Evolutionary conservation across 2,797 vertebrate species (phyloP).

Genomic region (Harpagifer antarcticus): DNA sequence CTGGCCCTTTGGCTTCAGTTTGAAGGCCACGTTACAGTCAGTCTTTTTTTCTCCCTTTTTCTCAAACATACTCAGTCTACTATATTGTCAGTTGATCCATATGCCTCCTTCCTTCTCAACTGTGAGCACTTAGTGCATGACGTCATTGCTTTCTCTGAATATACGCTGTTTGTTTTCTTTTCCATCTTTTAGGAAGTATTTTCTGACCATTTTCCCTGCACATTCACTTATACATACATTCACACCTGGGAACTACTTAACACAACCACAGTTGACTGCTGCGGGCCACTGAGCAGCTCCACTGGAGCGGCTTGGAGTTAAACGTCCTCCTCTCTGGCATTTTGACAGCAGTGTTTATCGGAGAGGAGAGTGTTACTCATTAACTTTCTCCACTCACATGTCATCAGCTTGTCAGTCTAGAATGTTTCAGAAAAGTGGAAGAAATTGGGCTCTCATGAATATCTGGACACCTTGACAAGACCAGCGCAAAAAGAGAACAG

Average conservation of each 20-base stretch:
- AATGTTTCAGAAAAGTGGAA: conserved; percentile 20
- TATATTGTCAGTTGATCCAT: conserved; percentile 51
- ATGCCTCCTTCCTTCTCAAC: conserved; percentile 36
- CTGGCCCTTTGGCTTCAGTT: conserved; percentile 15
- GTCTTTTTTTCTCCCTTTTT: conserved; percentile 16
- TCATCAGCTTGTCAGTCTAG: conserved; percentile 53
- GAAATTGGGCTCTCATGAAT: conserved; percentile 33
- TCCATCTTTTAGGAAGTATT: conserved; percentile 29
- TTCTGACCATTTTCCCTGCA: conserved; percentile 19
- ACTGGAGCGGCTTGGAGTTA: conserved; percentile 18
- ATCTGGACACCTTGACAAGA: conserved; percentile 27
- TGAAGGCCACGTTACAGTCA: conserved; percentile 61
- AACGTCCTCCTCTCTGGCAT: conserved; percentile 36
- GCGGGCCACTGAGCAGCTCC: conserved; percentile 18
- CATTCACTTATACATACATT: conserved; percentile 24
- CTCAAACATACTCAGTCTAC: conserved; percentile 20
- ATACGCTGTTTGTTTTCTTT: conserved; percentile 49
- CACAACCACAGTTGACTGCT: conserved; percentile 21
- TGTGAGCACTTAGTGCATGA: conserved; percentile 57
- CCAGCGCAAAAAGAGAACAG: conserved; percentile 28
- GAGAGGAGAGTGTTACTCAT: conserved; percentile 47
- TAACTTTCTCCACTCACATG: conserved; percentile 50
- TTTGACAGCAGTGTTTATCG: conserved; percentile 47
- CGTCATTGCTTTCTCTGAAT: conserved; percentile 55
- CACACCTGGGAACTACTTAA: conserved; percentile 59